A percentile compares a stretch with the other conserved stretches of the same genome.
Conservation (phyloP, 2,888 invertebrate species). For the Charanyca ferruginea region DNA sequence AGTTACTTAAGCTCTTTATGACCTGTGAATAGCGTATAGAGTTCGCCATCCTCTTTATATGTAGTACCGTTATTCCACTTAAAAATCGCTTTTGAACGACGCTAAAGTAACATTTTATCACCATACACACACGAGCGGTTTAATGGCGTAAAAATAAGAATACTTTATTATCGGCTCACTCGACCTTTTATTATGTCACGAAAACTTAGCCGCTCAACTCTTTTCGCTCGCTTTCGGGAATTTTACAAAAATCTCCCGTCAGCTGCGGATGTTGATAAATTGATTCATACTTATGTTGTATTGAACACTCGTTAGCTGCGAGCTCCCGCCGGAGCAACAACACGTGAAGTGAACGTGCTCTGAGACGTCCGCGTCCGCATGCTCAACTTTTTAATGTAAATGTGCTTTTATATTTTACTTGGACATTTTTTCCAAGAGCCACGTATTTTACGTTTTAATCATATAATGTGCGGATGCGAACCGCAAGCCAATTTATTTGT, state of each 20-base stretch:
- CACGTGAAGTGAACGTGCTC: constrained; percentile 52
- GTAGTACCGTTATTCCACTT: constrained; percentile 38
- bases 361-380: constrained; percentile 27
- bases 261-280: constrained; percentile 68
- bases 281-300: constrained; percentile 67
- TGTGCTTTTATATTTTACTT: constrained; percentile 34
- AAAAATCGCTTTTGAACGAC: constrained; percentile 45
- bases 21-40: constrained; percentile 28
- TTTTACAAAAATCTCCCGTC: constrained; percentile 53
- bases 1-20: constrained; percentile 29
- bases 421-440: constrained; percentile 40
- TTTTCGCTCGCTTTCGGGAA: constrained; percentile 33
- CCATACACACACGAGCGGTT: constrained; percentile 50
- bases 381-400: constrained; percentile 50
- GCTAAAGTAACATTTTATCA: constrained; percentile 54
- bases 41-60: constrained; percentile 25
- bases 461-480: constrained; percentile 33
- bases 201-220: constrained; percentile 44
- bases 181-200: constrained; percentile 49
- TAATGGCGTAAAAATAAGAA: constrained; percentile 57
- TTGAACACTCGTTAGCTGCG: constrained; percentile 68
- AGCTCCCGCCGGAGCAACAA: constrained; percentile 36
- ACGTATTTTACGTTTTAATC: constrained; percentile 56
- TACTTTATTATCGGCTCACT: constrained; percentile 53
- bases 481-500: constrained; percentile 54